Evolutionary conservation across 1,140 invertebrate species (phyloP), one percentile per base, ranked within the genome.

Genomic region (Drosophila pectinifera): DNA sequence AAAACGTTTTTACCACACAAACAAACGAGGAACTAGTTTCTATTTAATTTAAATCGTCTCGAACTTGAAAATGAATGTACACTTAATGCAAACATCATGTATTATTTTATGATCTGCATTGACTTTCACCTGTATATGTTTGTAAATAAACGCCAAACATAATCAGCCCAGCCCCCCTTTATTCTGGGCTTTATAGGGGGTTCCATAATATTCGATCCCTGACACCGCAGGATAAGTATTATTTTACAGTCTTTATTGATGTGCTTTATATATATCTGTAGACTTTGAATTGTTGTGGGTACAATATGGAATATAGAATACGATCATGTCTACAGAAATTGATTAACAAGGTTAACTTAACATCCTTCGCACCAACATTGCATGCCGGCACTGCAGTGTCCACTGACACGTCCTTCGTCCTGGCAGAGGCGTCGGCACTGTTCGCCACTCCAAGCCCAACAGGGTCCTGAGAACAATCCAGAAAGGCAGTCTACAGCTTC

Each of bases 71-170:
- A 67, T 63, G 31, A 59, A 54, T 77, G 62, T 77, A 76, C 46
- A 74, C 65, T 53, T 34, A 73, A 68, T 78, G 46, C 72, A 49
- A 58, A 57, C 55, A 41, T 72, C 38, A 62, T 80, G 58, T 80
- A 75, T 80, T 62, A 79, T 75, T 69, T 80, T 70, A 70, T 70
- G 74, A 77, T 77, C 62, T 57, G 73, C 73, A 75, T 75, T 74
- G 38, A 42, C 16, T 39, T 62, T 58, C 54, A 58, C 45, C 53
- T 75, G 70, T 57, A 78, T 78, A 48, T 80, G 64, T 75, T 70
- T 79, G 64, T 84, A 84, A 80, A 80, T 85, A 78, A 80, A 72
- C 38, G 51, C 77, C 77, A 84, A 80, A 63, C 80, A 84, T 80
- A 84, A 80, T 77, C 68, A 82, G 62, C 41, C 39, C 11, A 26